phyloP scores from a whole-genome alignment of 1,140 invertebrate species.

The Apis mellifera region DNA sequence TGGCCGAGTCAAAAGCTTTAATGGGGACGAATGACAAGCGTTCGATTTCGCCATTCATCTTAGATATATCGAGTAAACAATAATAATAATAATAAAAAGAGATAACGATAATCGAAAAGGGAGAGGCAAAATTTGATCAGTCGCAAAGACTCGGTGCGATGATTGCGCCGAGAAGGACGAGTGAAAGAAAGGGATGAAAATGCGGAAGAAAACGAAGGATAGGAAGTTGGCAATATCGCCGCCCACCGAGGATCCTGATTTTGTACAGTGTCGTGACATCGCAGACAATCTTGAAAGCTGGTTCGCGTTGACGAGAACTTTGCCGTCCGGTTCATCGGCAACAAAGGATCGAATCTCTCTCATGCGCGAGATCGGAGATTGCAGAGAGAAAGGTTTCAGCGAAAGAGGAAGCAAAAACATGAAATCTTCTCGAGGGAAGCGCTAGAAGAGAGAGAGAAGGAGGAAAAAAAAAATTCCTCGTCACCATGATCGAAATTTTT shows the following conservation, averaged over 20 bases:
- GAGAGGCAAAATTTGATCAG: slow-evolving; percentile 33
- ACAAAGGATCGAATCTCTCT: slow-evolving; percentile 46
- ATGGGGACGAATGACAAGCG: neutral
- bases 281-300: slow-evolving; percentile 62
- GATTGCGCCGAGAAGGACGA: slow-evolving; percentile 5
- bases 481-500: neutral
- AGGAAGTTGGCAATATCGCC: slow-evolving; percentile 61
- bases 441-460: no score
- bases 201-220: slow-evolving; percentile 14
- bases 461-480: neutral
- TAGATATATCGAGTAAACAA: no score
- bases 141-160: slow-evolving; percentile 5
- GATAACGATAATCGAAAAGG: neutral
- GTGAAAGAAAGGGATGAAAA: slow-evolving; percentile 12
- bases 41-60: no score
- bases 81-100: no score
- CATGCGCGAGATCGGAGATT: slow-evolving; percentile 39
- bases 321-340: slow-evolving; percentile 47
- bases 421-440: neutral
- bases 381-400: slow-evolving; percentile 15
- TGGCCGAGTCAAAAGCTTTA: slow-evolving; percentile 13
- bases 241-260: slow-evolving; percentile 51
- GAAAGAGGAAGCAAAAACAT: slow-evolving; percentile 13
- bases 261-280: slow-evolving; percentile 50
- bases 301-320: slow-evolving; percentile 50